phyloP scores from a whole-genome alignment of 2,797 vertebrate genomes.

The Remorina albescens region DNA sequence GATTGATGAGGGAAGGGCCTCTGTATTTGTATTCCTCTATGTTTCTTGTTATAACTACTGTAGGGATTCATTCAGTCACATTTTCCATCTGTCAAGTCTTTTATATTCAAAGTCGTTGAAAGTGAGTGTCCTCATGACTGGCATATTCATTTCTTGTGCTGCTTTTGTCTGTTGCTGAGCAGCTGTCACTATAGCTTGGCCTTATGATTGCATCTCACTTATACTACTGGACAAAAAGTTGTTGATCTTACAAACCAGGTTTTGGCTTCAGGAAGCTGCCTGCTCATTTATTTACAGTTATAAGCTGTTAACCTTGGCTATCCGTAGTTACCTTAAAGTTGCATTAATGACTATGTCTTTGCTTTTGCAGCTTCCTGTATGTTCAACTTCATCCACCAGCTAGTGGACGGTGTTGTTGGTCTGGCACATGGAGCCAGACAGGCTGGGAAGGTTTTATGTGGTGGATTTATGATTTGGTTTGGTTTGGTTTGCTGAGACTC shows the following conservation, averaged over 20 bases:
- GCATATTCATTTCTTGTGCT: background rate
- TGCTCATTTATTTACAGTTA: background rate
- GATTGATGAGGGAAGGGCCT: constrained; percentile 31
- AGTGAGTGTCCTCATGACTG: background rate
- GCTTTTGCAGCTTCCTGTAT: background rate
- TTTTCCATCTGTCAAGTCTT: background rate
- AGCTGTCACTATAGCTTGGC: background rate
- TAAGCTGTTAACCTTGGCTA: background rate
- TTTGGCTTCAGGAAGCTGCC: background rate
- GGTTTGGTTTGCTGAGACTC: background rate
- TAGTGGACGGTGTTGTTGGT: background rate
- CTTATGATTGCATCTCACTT: constrained; percentile 4
- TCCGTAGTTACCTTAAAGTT: background rate
- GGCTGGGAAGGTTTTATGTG: background rate
- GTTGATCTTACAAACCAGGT: constrained; percentile 5
- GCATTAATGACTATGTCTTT: background rate
- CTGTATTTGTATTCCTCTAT: constrained; percentile 28
- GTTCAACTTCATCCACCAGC: background rate
- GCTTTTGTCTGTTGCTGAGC: background rate
- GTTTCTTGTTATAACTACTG: background rate
- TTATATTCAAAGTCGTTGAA: background rate
- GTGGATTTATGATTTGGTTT: background rate
- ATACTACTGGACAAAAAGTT: constrained; percentile 33
- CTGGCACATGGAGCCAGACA: background rate
- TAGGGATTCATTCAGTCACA: background rate